Evolutionary conservation across 2,797 vertebrate genomes (phyloP).

Genomic region (Danio kyathit): DNA sequence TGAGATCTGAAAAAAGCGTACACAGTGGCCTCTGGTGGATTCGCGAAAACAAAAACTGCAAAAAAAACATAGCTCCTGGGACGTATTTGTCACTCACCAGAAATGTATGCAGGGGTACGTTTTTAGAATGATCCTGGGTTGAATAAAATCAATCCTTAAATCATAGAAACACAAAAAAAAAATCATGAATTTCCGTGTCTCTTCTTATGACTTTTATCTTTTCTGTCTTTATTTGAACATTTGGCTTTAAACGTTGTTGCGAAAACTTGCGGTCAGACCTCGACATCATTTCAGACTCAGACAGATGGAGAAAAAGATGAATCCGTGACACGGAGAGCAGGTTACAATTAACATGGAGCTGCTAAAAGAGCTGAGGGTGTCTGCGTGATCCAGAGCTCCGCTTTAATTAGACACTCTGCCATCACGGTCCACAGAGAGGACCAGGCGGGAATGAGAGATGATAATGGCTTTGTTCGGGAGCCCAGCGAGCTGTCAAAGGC

Average conservation of each 20-base stretch:
- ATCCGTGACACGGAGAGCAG: not conserved
- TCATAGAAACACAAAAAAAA: no score
- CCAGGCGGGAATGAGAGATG: not conserved
- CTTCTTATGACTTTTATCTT: no score
- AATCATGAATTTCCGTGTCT: no score
- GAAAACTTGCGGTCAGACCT: not conserved
- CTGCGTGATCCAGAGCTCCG: not conserved
- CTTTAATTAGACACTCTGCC: constrained; percentile 13
- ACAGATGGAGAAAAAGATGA: constrained; percentile 8
- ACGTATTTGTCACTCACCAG: no score
- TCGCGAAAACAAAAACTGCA: no score
- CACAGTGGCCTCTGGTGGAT: no score
- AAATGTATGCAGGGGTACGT: no score
- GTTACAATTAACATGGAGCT: constrained; percentile 23
- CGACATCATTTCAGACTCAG: not conserved
- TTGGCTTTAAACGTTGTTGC: not conserved
- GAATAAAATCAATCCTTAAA: no score
- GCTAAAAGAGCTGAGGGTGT: constrained; percentile 5
- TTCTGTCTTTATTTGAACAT: no score
- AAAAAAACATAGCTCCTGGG: no score
- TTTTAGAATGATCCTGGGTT: no score
- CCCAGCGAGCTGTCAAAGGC: not conserved
- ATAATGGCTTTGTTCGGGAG: not conserved
- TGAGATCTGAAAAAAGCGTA: no score
- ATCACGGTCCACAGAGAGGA: constrained; percentile 30